Base-by-base conservation (phyloP, 1,140 invertebrate genomes). In the Pseudomyrmex pallidus region DNA sequence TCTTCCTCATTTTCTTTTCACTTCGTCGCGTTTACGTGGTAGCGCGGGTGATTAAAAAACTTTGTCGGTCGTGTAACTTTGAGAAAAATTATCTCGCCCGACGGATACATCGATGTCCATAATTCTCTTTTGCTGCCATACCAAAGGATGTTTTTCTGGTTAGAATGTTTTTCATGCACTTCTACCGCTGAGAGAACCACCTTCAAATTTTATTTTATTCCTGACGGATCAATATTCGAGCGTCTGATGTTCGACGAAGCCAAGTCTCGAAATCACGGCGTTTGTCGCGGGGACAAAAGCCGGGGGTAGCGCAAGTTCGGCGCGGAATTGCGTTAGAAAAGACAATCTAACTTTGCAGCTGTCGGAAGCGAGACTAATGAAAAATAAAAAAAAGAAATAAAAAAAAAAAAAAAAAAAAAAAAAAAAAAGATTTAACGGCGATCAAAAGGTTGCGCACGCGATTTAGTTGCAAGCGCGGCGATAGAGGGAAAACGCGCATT, bases 1-100 rank as follows among this genome's bases (percentile, higher is more conserved):
- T 48, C n/a, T 22, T 48, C 35, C 20, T 57, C 9, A 54, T 61
- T 67, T 78, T 35, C 20, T 83, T 59, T 48, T 25, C 52, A 63
- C 44, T 50, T 64, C 25, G 25, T 4, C 61, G 61, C 35, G 35
- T 35, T 35, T 35, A 35, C 61, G 20, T 17, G 22, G 12, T n/a
- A 20, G 22, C 25, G 46, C 54, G 25, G 66, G 72, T 80, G 72
- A 80, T 80, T 80, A 72, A 80, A 80, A 80, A 80, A 80, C 59
- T 70, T 48, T 72, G 46, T 50, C 20, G 12, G 7, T 22, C 44
- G 44, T 70, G 54, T 70, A 17, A 7, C 44, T 52, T 59, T 68
- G 44, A 78, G 1, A 54, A 17, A n/a, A 7, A 13, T 22, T n/a
- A 77, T 57, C 44, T 72, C 44, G 52, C n/a, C n/a, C 10, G 44